Base-by-base conservation (phyloP, 2,888 invertebrate species). In the Tenthredo distinguenda region DNA sequence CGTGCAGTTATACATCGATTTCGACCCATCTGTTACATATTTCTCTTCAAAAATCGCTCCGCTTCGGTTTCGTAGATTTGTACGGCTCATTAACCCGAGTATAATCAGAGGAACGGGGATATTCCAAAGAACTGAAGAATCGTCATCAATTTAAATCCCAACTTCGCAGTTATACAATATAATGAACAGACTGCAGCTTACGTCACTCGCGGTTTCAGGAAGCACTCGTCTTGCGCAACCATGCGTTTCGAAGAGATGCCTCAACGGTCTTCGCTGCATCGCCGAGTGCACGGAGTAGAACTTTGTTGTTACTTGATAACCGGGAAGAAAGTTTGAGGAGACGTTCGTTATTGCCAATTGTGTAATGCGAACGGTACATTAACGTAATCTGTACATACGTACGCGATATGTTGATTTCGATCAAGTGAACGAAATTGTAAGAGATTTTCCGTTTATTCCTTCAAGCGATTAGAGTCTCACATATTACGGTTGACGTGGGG, bases 181-280 rank as follows among this genome's bases (percentile, higher is more conserved):
- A 50, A 77, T 55, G 34, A 47, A 31, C 50, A 55, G 21, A 55
- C 55, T 62, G 37, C 34, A 21, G 50, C n/a, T 62, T 62, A 62
- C 81, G 81, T 81, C 81, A 81, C 7, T 12, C 81, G 62, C 81
- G 62, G 62, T n/a, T 62, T 62, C 81, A 81, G 62, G 81, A 81
- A 81, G 81, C 62, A 40, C 37, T 62, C 58, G 81, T 40, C 58
- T 81, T 81, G 62, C 62, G 81, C 81, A 81, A 62, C 79, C n/a
- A 81, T 81, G 58, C 58, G 62, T 81, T 58, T 62, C 77, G 21
- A 21, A 77, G 55, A 77, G 77, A 77, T 77, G 77, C 77, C 18
- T 55, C 55, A 34, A 15, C 50, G 40, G 34, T 40, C 21, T 12
- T 4, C 31, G 55, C 10, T 47, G 55, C 47, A 40, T 26, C 15